Evolutionary conservation across 2,113 vertebrate genomes (phyloP), one percentile per base, ranked within the genome.

Genomic region (Myocastor coypus): DNA sequence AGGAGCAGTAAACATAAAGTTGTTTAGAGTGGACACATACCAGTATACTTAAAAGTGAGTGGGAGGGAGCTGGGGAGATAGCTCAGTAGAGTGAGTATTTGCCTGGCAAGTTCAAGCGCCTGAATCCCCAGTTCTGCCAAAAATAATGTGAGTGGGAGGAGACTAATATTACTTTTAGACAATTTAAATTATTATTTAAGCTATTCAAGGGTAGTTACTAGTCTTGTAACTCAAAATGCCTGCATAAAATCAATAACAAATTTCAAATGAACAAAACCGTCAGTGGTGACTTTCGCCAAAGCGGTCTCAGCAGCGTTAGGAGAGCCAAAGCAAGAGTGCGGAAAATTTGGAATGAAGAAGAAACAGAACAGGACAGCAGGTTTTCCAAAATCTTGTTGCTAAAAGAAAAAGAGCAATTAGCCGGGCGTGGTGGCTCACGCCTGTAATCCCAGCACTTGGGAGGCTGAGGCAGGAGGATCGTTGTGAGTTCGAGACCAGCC

Each of bases 371-470:
- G 71, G 75, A 63, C 17, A 30, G 94, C 40, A 12, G 13, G 80
- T 90, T 89, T 87, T 89, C 92, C 85, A 92, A 80, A 94, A 90
- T 87, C 85, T 68, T 87, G 30, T 46, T 69, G 50, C 83, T 46
- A 84, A 84, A 87, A 69, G 57, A 90, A 75, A 84, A 96, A 75
- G n/a, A 63, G 28, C 50, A 81, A 30, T 17, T 91, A 57, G 64
- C n/a, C n/a, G n/a, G n/a, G n/a, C n/a, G n/a, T n/a, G n/a, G n/a
- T n/a, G n/a, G n/a, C n/a, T n/a, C n/a, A n/a, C n/a, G n/a, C n/a
- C n/a, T n/a, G n/a, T n/a, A n/a, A n/a, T n/a, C n/a, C n/a, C n/a
- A n/a, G n/a, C n/a, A n/a, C n/a, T n/a, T n/a, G n/a, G n/a, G n/a
- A n/a, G n/a, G n/a, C n/a, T n/a, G n/a, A n/a, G n/a, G n/a, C n/a